Conservation (phyloP, 2,888 invertebrate genomes). For the Agriopis marginaria region DNA sequence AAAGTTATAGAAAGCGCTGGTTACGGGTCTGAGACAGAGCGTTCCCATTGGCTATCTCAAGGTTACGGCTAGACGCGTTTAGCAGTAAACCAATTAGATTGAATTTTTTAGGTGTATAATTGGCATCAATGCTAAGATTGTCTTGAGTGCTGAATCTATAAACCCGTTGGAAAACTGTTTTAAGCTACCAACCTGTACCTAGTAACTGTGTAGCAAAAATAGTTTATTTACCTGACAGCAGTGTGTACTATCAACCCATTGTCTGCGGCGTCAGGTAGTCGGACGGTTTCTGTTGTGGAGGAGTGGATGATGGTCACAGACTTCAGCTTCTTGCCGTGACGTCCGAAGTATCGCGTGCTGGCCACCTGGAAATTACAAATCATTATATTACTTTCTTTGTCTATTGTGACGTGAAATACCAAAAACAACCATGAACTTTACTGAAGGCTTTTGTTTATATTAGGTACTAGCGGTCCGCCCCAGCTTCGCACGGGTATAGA, state of each 20-base stretch:
- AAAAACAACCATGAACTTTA: neutral
- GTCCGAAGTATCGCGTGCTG: conserved; percentile 93
- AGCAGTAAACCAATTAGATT: no score
- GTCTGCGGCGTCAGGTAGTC: conserved; percentile 91
- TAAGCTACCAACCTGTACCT: no score
- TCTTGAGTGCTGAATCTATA: no score
- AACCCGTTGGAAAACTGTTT: no score
- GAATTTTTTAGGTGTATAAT: no score
- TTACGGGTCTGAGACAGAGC: no score
- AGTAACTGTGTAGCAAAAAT: neutral
- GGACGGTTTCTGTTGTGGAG: conserved; percentile 95
- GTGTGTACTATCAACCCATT: conserved; percentile 93
- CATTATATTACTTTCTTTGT: neutral
- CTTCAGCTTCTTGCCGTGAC: conserved; percentile 93
- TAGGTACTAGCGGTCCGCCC: no score
- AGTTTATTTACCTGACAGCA: conserved; percentile 86
- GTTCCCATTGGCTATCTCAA: no score
- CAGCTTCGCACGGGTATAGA: no score
- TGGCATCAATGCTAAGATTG: no score
- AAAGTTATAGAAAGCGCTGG: no score
- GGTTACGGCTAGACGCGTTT: no score
- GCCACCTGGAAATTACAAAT: conserved; percentile 86
- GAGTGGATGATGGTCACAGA: conserved; percentile 96
- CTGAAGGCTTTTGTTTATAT: neutral
- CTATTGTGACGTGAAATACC: neutral